phyloP scores from a whole-genome alignment of 2,797 vertebrate genomes.

The Sorex maritimensis region DNA sequence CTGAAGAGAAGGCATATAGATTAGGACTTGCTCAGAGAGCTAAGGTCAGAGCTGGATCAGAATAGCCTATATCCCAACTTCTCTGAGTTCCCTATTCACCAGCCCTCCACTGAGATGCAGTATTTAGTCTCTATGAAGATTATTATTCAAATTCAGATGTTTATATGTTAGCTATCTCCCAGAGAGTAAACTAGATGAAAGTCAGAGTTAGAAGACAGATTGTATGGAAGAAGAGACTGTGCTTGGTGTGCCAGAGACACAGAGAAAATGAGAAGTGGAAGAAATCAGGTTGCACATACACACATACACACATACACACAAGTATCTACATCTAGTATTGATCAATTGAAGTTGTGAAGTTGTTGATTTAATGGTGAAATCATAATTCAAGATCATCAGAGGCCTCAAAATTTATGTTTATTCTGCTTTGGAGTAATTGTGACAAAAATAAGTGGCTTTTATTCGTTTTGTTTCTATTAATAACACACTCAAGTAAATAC shows the following conservation, averaged over 20 bases:
- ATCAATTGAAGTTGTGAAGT: slow-evolving; percentile 75
- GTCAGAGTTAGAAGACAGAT: neutral
- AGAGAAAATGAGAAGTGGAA: slow-evolving; percentile 40
- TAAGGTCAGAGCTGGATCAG: slow-evolving; percentile 46
- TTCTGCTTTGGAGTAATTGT: slow-evolving; percentile 79
- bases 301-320: too few species aligned
- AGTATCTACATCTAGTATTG: slow-evolving; percentile 40
- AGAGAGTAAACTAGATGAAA: slow-evolving; percentile 62
- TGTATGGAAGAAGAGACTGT: neutral
- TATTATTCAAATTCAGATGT: slow-evolving; percentile 60
- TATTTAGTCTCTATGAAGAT: slow-evolving; percentile 64
- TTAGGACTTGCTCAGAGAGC: slow-evolving; percentile 24
- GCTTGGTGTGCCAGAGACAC: neutral
- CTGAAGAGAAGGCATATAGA: slow-evolving; percentile 40
- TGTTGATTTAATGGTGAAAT: slow-evolving; percentile 75
- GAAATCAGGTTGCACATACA: neutral
- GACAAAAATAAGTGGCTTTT: slow-evolving; percentile 66
- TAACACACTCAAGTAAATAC: slow-evolving; percentile 76
- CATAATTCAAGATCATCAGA: slow-evolving; percentile 77
- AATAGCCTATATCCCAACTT: slow-evolving; percentile 24
- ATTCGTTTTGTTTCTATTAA: slow-evolving; percentile 64
- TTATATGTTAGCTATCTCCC: slow-evolving; percentile 52
- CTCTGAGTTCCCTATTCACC: neutral
- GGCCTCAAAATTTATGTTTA: slow-evolving; percentile 66
- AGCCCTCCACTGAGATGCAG: slow-evolving; percentile 39